Evolutionary conservation across 2,797 vertebrate genomes (phyloP).

Genomic region (Micropoecilia bifurca): DNA sequence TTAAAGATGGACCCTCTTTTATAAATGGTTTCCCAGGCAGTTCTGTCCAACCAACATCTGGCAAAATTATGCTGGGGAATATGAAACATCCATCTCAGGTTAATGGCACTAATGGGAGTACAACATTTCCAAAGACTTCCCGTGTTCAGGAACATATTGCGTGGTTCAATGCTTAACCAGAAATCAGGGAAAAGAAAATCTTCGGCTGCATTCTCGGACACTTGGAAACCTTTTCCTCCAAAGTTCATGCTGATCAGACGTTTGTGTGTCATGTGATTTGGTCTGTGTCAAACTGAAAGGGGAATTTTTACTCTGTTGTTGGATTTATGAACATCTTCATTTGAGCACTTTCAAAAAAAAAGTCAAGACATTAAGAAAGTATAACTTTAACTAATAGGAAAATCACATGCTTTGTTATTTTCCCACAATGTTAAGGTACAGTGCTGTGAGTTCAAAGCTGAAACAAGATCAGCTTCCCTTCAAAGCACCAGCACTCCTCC

Average conservation of each 20-base stretch:
- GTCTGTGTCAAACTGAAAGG: neutral
- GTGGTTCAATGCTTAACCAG: neutral
- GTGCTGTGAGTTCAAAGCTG: neutral
- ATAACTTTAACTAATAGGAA: neutral
- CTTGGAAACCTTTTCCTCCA: neutral
- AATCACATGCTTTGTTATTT: neutral
- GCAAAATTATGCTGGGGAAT: neutral
- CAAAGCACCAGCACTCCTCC: neutral
- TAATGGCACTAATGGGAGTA: neutral
- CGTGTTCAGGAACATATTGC: conserved; percentile 3
- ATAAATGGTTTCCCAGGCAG: neutral
- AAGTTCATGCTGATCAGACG: neutral
- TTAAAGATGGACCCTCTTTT: neutral
- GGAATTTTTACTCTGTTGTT: neutral
- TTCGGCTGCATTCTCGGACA: neutral
- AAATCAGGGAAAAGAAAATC: neutral
- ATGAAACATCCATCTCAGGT: neutral
- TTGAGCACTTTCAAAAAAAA: neutral
- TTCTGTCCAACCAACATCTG: conserved; percentile 4
- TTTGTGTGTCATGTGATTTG: neutral
- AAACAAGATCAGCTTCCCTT: neutral
- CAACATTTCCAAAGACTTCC: conserved; percentile 7
- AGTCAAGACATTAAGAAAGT: neutral
- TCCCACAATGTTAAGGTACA: neutral
- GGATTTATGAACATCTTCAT: neutral